Evolutionary conservation across 2,113 vertebrate genomes (phyloP), one percentile per base, ranked within the genome.

Genomic region (Sceloporus undulatus): DNA sequence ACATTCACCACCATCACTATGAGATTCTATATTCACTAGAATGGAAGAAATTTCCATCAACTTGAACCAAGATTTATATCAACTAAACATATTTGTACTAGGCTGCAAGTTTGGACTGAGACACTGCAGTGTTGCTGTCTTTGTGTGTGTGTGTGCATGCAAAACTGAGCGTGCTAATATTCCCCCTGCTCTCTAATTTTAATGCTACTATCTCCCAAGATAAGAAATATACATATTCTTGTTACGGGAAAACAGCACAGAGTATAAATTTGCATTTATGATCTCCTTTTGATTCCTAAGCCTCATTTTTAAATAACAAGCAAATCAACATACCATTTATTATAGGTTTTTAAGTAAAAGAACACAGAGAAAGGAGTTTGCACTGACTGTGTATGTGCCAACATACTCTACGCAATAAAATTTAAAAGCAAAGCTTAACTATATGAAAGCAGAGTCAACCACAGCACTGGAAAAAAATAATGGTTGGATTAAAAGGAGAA

Each of bases 221-320:
- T 90, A 91, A 78, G 59, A 94, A 87, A 90, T 85, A 87, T 91
- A 92, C 92, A 91, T 85, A 85, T 94, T 88, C 95, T 96, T 88
- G 70, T 93, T 91, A 94, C 92, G 88, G 18, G 91, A 90, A 93
- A 91, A 91, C 88, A 34, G 19, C 18, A 85, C 75, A 66, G 94
- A 94, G 84, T 85, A 94, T 89, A 93, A 94, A 95, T 54, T 88
- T 77, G 89, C 91, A 92, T 95, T 95, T 92, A 8, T 86, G 70
- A 92, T 56, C 0, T 87, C 92, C 91, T 89, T 48, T 92, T 92
- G 90, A 90, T 88, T 95, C 92, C 91, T 89, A 81, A 90, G 77
- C 90, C 92, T 90, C 87, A 56, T 83, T 91, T 95, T 70, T 79
- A 79, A 74, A 92, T 91, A 94, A 91, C 87, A 92, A 92, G 11